Conservation (phyloP, 2,888 invertebrate genomes). For the Maniola hyperantus region DNA sequence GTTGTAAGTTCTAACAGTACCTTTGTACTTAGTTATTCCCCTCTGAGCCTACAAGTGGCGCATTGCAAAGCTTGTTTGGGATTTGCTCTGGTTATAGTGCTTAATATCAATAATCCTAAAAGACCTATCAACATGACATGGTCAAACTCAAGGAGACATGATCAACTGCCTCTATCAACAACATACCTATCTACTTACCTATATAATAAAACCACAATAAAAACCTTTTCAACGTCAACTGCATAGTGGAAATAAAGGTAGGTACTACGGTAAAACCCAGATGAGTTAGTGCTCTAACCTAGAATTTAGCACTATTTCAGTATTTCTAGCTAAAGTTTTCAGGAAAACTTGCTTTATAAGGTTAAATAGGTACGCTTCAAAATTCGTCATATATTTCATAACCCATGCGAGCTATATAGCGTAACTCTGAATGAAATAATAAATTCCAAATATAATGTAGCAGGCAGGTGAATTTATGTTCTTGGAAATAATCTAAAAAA, state of each 20-base stretch:
- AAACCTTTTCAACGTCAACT: slow-evolving; percentile 1
- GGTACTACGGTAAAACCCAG: not conserved
- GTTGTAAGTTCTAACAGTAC: too few relatives aligned
- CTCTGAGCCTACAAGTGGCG: too few relatives aligned
- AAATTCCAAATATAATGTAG: slow-evolving; percentile 16
- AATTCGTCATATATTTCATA: slow-evolving; percentile 29
- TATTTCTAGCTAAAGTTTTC: slow-evolving; percentile 17
- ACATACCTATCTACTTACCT: too few relatives aligned
- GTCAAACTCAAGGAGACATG: too few relatives aligned
- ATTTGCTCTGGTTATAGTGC: too few relatives aligned
- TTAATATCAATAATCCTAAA: too few relatives aligned
- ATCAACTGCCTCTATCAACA: too few relatives aligned
- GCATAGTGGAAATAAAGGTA: not conserved
- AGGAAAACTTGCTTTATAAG: slow-evolving; percentile 18
- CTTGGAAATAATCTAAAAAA: slow-evolving; percentile 18
- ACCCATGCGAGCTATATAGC: slow-evolving; percentile 3
- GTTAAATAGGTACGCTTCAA: slow-evolving; percentile 25
- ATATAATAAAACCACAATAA: slow-evolving; percentile 1
- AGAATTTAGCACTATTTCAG: slow-evolving; percentile 10
- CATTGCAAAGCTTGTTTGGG: too few relatives aligned
- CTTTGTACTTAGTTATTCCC: too few relatives aligned
- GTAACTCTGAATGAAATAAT: slow-evolving; percentile 3
- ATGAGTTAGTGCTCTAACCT: slow-evolving; percentile 9
- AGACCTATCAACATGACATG: too few relatives aligned
- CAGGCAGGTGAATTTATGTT: slow-evolving; percentile 16